A percentile compares a stretch with the other conserved stretches of the same genome.
Conservation (phyloP, 2,113 vertebrate species). For the Pycnonotus jocosus region DNA sequence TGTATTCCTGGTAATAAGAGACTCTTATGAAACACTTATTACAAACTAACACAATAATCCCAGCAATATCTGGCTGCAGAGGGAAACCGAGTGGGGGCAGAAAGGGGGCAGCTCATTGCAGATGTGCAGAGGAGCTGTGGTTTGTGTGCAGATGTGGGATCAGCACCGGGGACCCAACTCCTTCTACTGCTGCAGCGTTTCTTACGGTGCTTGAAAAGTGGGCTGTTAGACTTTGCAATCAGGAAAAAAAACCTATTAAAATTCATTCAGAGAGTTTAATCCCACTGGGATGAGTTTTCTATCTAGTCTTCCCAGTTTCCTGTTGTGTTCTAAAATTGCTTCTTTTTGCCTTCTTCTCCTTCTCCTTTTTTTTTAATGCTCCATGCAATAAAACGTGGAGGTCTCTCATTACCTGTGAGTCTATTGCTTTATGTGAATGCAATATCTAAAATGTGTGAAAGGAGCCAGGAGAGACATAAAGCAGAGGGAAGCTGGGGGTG, state of each 20-base stretch:
- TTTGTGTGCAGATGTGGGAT: neutral
- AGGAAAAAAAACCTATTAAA: neutral
- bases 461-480: slow-evolving; percentile 26
- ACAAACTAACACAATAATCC: neutral
- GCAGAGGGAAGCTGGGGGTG: neutral
- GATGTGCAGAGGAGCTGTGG: neutral
- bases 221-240: neutral
- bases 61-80: neutral
- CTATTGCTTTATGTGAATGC: slow-evolving; percentile 42
- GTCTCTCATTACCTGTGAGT: slow-evolving; percentile 22
- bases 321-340: slow-evolving; percentile 40
- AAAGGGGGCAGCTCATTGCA: neutral
- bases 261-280: slow-evolving; percentile 32
- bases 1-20: neutral
- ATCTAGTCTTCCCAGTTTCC: slow-evolving; percentile 1
- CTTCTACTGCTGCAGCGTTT: neutral
- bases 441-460: slow-evolving; percentile 40
- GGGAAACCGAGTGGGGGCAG: neutral
- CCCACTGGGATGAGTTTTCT: neutral
- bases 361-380: neutral
- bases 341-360: neutral
- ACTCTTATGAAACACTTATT: neutral
- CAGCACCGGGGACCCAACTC: neutral
- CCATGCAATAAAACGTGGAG: slow-evolving; percentile 23
- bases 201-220: neutral